phyloP scores from a whole-genome alignment of 2,113 vertebrate genomes.

The Monarcha castaneiventris region DNA sequence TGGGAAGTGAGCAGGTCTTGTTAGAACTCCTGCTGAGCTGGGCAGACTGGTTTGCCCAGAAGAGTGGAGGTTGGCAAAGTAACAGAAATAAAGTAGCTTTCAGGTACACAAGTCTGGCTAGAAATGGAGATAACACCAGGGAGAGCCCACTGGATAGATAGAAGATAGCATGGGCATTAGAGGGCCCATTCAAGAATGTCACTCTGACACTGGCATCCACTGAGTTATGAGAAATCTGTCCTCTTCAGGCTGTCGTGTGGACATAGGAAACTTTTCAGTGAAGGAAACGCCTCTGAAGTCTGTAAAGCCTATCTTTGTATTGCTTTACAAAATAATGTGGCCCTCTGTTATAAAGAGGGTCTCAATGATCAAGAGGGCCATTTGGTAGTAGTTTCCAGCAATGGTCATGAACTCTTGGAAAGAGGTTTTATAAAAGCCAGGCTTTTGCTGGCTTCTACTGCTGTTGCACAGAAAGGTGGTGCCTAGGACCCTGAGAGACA shows the following conservation, averaged over 20 bases:
- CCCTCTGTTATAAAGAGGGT: not conserved
- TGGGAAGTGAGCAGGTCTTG: not conserved
- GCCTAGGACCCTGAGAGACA: not conserved
- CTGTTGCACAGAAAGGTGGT: not conserved
- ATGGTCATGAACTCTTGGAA: not conserved
- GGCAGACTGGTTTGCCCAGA: not conserved
- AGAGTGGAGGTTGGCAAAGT: not conserved
- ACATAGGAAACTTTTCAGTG: not conserved
- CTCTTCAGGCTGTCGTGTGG: not conserved
- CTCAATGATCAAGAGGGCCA: not conserved
- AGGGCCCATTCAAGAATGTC: not conserved
- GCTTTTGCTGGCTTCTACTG: not conserved
- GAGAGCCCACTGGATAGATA: not conserved
- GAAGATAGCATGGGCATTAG: not conserved
- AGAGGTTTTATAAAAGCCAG: not conserved
- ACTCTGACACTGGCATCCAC: not conserved
- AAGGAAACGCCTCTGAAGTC: not conserved
- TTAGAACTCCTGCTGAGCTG: not conserved
- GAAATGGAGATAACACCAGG: not conserved
- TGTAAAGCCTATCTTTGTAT: not conserved
- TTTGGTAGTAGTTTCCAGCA: not conserved
- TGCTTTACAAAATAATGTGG: not conserved
- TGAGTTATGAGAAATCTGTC: not conserved
- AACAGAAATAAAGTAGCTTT: not conserved
- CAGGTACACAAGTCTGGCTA: not conserved